phyloP scores from a whole-genome alignment of 2,113 vertebrate genomes.

The Marmota monax region DNA sequence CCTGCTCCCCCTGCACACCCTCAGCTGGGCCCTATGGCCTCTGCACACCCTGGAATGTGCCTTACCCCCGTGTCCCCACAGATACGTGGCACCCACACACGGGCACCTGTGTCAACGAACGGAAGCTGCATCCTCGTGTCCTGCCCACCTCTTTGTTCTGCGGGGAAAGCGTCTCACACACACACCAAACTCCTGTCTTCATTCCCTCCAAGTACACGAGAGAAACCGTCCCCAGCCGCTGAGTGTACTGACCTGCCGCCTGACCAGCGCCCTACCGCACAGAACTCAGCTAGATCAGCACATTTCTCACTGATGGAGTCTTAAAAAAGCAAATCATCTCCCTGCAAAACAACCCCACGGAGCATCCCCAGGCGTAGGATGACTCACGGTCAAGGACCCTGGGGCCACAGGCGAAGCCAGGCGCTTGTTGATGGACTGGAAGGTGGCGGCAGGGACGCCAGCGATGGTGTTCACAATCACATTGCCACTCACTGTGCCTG shows the following conservation, averaged over 20 bases:
- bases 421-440: constrained; percentile 96
- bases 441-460: constrained; percentile 93
- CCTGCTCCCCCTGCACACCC: too few relatives aligned
- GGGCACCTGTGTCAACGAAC: neutral
- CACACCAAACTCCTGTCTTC: neutral
- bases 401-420: constrained; percentile 94
- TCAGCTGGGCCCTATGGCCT: neutral
- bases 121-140: neutral
- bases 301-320: neutral
- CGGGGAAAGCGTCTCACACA: rapidly evolving
- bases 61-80: neutral
- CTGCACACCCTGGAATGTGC: rapidly evolving
- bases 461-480: constrained; percentile 96
- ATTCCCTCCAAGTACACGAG: neutral
- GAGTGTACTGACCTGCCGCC: too few relatives aligned
- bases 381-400: constrained; percentile 93
- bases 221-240: too few relatives aligned
- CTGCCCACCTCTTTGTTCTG: neutral
- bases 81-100: rapidly evolving
- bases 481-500: constrained; percentile 96
- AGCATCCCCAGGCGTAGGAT: neutral
- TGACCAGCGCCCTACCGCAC: too few relatives aligned
- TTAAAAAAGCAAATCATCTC: too few relatives aligned
- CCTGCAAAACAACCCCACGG: neutral
- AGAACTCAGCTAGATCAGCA: too few relatives aligned